Evolutionary conservation across 2,113 vertebrate genomes (phyloP), one percentile per base, ranked within the genome.

Genomic region (Regulus satrapa): DNA sequence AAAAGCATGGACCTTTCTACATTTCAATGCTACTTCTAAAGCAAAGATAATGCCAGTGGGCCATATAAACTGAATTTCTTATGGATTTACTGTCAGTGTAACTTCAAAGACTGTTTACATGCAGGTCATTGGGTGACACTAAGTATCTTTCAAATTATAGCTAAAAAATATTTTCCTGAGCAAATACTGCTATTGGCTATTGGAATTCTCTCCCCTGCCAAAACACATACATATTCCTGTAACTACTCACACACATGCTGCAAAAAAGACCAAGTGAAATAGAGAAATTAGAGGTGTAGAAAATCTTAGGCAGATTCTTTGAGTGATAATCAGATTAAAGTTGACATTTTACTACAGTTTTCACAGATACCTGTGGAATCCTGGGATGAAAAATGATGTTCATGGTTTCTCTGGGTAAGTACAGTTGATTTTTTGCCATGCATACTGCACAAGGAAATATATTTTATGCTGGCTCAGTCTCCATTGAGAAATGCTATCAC

Each of bases 71-170:
- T 40, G 24, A 90, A 64, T 83, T 92, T 29, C 54, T 63, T 36
- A 58, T 23, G 59, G 36, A 61, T 68, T 85, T 69, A 76, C 24
- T 48, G 24, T 45, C 21, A 56, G 16, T 76, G 41, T 73, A 88
- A 92, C 58, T 95, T 88, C 83, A 92, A 95, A 95, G 82, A n/a
- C 59, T 92, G 48, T 84, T 84, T 86, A 59, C 12, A 49, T 69
- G 29, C 10, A 49, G 18, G 54, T 67, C 52, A 71, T 8, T 59
- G 38, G 46, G 59, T 51, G 43, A 74, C 36, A 67, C 16, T 77
- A 93, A 93, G 28, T 56, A 62, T 55, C 36, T 88, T 94, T 92
- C n/a, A 83, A 85, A 83, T 1, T 3, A 5, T 34, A 23, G 12
- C 18, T 74, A 81, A 91, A 16, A 92, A 82, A 48, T 14, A 0